These are phyloP conservation scores for Dendrolimus pini DNA, from an alignment of 2,888 invertebrate species.

Conservation along the genomic window DNA sequence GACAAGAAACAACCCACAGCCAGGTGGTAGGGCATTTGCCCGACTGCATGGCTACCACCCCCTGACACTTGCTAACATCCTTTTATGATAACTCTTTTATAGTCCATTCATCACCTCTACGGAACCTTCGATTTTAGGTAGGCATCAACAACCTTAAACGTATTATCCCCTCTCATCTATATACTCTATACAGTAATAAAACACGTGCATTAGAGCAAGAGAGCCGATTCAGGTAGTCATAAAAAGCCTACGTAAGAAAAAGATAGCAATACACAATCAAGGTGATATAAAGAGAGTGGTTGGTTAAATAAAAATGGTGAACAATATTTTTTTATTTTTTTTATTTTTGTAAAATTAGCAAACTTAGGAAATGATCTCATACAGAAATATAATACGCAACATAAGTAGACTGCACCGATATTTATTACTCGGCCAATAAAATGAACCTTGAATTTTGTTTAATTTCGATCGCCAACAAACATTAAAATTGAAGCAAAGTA, in stretches of 20 bases:
- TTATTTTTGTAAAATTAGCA: constrained; percentile 22
- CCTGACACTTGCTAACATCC: too few relatives aligned
- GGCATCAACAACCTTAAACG: too few relatives aligned
- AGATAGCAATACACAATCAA: constrained; percentile 43
- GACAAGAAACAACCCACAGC: too few relatives aligned
- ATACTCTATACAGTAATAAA: constrained; percentile 45
- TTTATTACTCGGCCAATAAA: too few relatives aligned
- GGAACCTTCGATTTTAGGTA: too few relatives aligned
- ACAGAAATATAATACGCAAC: constrained; percentile 24
- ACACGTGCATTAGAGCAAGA: constrained; percentile 55
- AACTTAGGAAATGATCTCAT: constrained; percentile 62
- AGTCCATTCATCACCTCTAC: too few relatives aligned
- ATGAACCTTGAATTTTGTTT: too few relatives aligned
- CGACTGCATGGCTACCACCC: too few relatives aligned
- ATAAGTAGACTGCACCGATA: background rate
- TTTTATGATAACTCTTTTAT: too few relatives aligned
- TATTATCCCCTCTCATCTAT: constrained; percentile 5
- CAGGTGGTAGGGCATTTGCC: too few relatives aligned
- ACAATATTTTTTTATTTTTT: constrained; percentile 44
- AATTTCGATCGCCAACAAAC: background rate
- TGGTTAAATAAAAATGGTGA: constrained; percentile 47
- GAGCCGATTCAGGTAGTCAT: constrained; percentile 30
- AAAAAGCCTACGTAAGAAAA: constrained; percentile 27
- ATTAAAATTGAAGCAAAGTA: background rate
- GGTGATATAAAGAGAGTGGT: constrained; percentile 57